A percentile compares a stretch with the other conserved stretches of the same genome.
Evolutionary conservation across 2,797 vertebrate genomes (phyloP).

Genomic region (Eurystomus glaucurus): DNA sequence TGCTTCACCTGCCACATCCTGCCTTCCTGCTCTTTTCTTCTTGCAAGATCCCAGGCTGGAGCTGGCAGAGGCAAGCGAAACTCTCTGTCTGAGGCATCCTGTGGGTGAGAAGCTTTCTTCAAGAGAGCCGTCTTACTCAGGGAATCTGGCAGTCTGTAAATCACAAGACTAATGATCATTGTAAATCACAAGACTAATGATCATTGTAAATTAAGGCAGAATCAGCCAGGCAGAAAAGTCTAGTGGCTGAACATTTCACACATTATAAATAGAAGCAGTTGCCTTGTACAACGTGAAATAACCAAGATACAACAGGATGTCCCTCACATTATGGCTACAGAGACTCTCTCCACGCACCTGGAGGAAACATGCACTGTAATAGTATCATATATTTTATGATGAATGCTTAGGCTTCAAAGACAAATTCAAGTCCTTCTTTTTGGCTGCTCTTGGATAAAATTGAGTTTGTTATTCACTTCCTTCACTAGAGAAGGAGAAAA

Average conservation of each 20-base stretch:
- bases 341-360: not conserved
- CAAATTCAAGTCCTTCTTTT: conserved; percentile 14
- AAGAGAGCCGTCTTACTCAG: not conserved
- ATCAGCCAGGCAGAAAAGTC: conserved; percentile 40
- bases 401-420: conserved; percentile 19
- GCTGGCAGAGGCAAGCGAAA: conserved; percentile 14
- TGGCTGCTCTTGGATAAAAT: conserved; percentile 17
- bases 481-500: not conserved
- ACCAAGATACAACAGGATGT: not conserved
- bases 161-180: conserved; percentile 27
- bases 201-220: conserved; percentile 51
- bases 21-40: not conserved
- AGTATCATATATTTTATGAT: not conserved
- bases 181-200: conserved; percentile 44
- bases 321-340: not conserved
- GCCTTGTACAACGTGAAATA: not conserved
- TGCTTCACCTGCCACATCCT: not conserved
- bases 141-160: conserved; percentile 17
- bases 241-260: not conserved
- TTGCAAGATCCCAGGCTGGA: not conserved
- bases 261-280: not conserved
- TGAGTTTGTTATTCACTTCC: conserved; percentile 18
- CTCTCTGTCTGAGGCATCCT: not conserved
- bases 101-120: conserved; percentile 7
- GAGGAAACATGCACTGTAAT: not conserved